Evolutionary conservation across 2,113 vertebrate genomes (phyloP).

Genomic region (Oncorhynchus clarkii): DNA sequence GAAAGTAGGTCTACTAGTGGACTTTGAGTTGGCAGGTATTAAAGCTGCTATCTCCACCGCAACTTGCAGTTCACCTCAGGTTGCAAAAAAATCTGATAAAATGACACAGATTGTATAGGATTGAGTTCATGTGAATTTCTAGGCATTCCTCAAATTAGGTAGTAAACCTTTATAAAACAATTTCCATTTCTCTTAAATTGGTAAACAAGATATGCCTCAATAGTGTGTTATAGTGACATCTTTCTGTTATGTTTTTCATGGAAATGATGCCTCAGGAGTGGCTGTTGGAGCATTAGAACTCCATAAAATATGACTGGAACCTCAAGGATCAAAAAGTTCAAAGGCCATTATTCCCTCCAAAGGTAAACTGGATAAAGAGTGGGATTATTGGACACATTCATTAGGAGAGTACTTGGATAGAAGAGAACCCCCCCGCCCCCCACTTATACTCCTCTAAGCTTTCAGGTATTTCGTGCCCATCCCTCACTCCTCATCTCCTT

Average conservation of each 20-base stretch:
- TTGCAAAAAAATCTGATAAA: neutral
- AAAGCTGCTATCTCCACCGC: neutral
- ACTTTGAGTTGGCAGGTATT: neutral
- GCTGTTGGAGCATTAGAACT: neutral
- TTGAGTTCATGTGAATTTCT: neutral
- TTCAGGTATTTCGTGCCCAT: constrained; percentile 29
- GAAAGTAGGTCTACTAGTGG: neutral
- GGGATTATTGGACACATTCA: constrained; percentile 50
- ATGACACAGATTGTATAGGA: neutral
- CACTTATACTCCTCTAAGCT: constrained; percentile 28
- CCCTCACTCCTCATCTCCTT: neutral
- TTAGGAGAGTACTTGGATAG: constrained; percentile 48
- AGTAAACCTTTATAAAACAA: neutral
- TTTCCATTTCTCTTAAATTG: neutral
- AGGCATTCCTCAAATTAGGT: neutral
- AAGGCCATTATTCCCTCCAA: constrained; percentile 18
- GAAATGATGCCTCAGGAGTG: neutral
- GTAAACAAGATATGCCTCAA: neutral
- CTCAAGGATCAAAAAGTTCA: neutral
- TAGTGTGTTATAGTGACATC: neutral
- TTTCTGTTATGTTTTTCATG: neutral
- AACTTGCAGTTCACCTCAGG: neutral
- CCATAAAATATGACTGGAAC: neutral
- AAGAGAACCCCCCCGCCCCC: constrained; percentile 14
- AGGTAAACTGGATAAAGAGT: constrained; percentile 43